These are phyloP conservation scores for Erethizon dorsatum DNA, from an alignment of 2,797 vertebrate genomes.

Conservation along the genomic window DNA sequence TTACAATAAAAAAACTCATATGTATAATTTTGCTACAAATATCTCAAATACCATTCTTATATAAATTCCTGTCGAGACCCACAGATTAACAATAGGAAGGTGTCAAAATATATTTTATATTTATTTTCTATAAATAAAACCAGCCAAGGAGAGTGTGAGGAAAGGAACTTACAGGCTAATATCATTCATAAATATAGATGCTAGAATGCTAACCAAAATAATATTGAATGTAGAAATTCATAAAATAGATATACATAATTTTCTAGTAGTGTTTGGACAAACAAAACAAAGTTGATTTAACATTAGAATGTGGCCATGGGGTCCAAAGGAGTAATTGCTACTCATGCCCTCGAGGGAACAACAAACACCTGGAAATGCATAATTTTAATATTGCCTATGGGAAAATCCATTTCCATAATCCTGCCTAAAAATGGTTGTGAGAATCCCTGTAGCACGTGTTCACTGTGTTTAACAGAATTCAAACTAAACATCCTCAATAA, in stretches of 20 bases:
- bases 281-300: neutral
- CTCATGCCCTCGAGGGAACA: accelerated
- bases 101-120: neutral
- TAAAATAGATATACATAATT: neutral
- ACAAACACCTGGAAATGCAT: neutral
- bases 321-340: neutral
- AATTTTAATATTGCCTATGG: neutral
- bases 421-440: neutral
- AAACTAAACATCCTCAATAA: neutral
- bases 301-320: neutral
- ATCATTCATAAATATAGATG: neutral
- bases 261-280: neutral
- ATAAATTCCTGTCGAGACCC: neutral
- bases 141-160: neutral
- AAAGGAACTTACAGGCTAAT: neutral
- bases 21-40: neutral
- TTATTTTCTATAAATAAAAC: neutral
- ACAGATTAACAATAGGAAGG: neutral
- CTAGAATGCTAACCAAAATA: neutral
- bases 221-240: neutral
- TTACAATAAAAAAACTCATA: neutral
- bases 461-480: neutral
- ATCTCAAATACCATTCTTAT: neutral
- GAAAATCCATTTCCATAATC: neutral
- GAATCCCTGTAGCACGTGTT: neutral